Evolutionary conservation across 2,113 vertebrate genomes (phyloP), one percentile per base, ranked within the genome.

Genomic region (Mixornis gularis): DNA sequence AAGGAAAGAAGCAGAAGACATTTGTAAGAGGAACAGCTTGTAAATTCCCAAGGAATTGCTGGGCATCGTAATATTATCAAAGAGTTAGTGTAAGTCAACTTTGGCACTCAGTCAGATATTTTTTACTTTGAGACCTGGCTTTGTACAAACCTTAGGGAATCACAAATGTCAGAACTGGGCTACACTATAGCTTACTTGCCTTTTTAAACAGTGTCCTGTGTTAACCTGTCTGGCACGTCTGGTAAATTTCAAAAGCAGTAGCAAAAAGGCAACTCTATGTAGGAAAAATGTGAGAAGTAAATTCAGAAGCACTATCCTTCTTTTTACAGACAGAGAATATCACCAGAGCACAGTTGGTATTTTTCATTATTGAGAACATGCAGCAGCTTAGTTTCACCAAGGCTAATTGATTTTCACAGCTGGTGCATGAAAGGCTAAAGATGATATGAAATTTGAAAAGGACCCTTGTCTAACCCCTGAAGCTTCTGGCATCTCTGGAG

Each of bases 361-460:
- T 95, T 97, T 92, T 96, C 85, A 83, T 96, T 96, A 95, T 41
- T 85, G 86, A 96, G 95, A 94, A 92, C 72, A 90, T 63, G n/a
- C 49, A 84, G 49, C 80, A 93, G 77, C 84, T 96, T 65, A 41
- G 56, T 94, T 97, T 97, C 79, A 91, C 94, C 64, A 79, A 43
- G 56, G 53, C 91, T 95, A 97, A 98, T 95, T 97, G 97, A 97
- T 97, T 98, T 97, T 95, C 96, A 96, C 95, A 97, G 95, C 90
- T 97, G 94, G 79, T 87, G 55, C 64, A 92, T 91, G 76, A 91
- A 96, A 95, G 34, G 71, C 84, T 90, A 91, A 92, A 91, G 77
- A 95, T 69, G 19, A 86, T 76, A 84, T 34, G 55, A 91, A 97
- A 96, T 89, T 94, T 96, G 81, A 95, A 97, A 97, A 83, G 60